Conservation (phyloP, 2,113 vertebrate genomes). For the Dasyprocta punctata region DNA sequence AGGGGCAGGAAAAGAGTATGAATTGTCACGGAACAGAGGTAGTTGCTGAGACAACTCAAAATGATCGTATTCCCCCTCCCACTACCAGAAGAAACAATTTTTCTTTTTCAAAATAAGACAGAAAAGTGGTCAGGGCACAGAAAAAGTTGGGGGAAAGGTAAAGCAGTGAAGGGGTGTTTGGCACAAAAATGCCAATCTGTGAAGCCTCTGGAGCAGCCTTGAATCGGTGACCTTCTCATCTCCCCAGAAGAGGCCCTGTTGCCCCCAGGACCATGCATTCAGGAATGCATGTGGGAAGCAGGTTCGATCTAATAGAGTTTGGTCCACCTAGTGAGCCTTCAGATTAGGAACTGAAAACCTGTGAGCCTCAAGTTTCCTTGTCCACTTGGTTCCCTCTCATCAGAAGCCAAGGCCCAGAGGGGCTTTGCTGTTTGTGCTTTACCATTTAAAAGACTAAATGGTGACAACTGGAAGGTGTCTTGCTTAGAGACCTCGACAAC, state of each 20-base stretch:
- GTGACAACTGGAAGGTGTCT: slow-evolving; percentile 49
- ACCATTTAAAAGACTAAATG: slow-evolving; percentile 24
- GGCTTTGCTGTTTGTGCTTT: not conserved
- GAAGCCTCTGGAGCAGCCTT: not conserved
- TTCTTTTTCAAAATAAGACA: not conserved
- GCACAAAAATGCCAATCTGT: not conserved
- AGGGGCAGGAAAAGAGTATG: not conserved
- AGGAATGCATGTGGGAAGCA: not conserved
- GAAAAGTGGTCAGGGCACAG: not conserved
- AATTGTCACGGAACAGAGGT: not conserved
- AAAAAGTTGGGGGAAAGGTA: rapidly evolving
- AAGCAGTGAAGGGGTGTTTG: too few relatives aligned
- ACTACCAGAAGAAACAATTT: not conserved
- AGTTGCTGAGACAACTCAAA: not conserved
- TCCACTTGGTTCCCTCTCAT: not conserved
- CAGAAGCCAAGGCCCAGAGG: not conserved
- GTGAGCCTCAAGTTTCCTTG: not conserved
- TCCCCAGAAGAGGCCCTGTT: rapidly evolving
- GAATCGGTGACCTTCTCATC: not conserved
- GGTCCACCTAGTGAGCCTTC: not conserved
- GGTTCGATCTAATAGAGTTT: not conserved
- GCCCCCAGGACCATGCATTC: too few relatives aligned
- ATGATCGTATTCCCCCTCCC: not conserved
- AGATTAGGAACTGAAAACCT: not conserved
- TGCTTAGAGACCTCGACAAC: not conserved